Evolutionary conservation across 2,113 vertebrate genomes (phyloP).

Genomic region (Amblyopsis rosae): DNA sequence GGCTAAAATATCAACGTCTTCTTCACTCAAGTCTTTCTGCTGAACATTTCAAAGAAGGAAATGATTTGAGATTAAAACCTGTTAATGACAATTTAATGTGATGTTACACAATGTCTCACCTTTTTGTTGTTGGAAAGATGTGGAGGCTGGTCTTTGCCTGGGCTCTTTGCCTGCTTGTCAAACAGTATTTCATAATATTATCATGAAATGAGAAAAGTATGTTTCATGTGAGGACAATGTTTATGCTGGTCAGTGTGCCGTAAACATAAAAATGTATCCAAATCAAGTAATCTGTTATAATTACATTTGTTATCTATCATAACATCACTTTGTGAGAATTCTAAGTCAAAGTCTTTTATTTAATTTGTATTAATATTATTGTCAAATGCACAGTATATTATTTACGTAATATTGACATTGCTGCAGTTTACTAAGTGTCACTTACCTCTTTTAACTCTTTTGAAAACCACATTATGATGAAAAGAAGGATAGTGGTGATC

Average conservation of each 20-base stretch:
- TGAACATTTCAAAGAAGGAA: background rate
- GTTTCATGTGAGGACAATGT: too few species aligned
- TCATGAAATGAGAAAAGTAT: background rate
- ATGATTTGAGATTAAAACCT: background rate
- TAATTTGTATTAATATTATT: background rate
- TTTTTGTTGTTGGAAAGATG: slow-evolving; percentile 46
- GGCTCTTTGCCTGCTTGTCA: slow-evolving; percentile 53
- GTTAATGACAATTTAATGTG: background rate
- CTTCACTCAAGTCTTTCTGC: slow-evolving; percentile 68
- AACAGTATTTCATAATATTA: background rate
- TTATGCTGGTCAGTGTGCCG: too few species aligned
- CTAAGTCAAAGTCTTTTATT: too few species aligned
- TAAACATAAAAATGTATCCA: too few species aligned
- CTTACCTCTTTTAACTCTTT: slow-evolving; percentile 67
- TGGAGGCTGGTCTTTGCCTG: slow-evolving; percentile 40
- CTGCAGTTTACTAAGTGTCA: background rate
- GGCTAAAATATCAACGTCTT: slow-evolving; percentile 70
- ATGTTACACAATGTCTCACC: slow-evolving; percentile 43
- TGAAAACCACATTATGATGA: slow-evolving; percentile 65
- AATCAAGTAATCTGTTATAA: too few species aligned
- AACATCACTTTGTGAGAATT: too few species aligned
- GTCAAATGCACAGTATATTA: background rate
- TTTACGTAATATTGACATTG: background rate
- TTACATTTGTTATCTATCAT: too few species aligned
- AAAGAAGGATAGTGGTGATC: slow-evolving; percentile 55